phyloP scores from a whole-genome alignment of 2,797 vertebrate genomes.

The Menidia menidia region DNA sequence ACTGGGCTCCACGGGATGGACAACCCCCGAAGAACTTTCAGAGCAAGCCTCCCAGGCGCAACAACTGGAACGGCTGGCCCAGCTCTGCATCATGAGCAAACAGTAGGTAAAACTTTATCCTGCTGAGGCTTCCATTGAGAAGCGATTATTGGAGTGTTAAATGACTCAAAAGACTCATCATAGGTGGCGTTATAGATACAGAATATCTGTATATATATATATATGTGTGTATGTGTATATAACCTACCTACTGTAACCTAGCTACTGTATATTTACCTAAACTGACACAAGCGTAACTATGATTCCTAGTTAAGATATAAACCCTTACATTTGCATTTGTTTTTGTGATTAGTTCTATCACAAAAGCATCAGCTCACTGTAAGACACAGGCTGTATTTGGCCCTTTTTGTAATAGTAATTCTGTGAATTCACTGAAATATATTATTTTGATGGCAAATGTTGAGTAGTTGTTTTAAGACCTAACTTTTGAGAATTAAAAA shows the following conservation, averaged over 20 bases:
- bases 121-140: constrained; percentile 19
- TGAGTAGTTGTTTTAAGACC: too few species aligned
- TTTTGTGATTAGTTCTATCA: too few species aligned
- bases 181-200: constrained; percentile 18
- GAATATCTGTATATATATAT: neutral
- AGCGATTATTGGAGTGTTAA: constrained; percentile 30
- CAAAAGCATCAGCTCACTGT: too few species aligned
- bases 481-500: too few species aligned
- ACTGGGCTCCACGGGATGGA: constrained; percentile 80
- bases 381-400: too few species aligned
- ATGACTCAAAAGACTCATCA: constrained; percentile 25
- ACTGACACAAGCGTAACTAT: too few species aligned
- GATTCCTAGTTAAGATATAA: neutral
- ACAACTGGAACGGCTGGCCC: constrained; percentile 84
- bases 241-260: too few species aligned
- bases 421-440: neutral
- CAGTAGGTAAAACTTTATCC: constrained; percentile 82
- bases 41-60: constrained; percentile 84
- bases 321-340: too few species aligned
- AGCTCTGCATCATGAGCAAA: constrained; percentile 87
- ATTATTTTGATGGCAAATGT: too few species aligned
- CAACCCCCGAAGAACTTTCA: constrained; percentile 82
- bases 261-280: neutral
- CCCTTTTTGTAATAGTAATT: too few species aligned
- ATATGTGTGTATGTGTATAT: too few species aligned